Conservation (phyloP, 2,888 invertebrate genomes). For the Penaeus monodon region DNA sequence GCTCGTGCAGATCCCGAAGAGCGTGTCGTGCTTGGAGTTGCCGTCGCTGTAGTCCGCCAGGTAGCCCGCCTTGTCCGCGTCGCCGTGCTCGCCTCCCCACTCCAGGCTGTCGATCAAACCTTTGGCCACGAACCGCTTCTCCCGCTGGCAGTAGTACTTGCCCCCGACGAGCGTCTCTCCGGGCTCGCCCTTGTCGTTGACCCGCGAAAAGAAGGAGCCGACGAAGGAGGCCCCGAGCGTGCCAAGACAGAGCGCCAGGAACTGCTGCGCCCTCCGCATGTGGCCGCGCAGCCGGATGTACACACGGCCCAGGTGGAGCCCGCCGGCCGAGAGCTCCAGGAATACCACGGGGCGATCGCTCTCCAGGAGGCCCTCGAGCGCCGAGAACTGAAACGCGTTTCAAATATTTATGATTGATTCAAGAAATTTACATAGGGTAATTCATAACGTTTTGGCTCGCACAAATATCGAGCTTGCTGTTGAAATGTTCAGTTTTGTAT, state of each 20-base stretch:
- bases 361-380: conserved; percentile 28
- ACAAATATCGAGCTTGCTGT: too few species aligned
- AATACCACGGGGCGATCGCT: not conserved
- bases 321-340: conserved; percentile 14
- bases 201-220: too few species aligned
- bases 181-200: not conserved
- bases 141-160: conserved; percentile 24
- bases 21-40: conserved; percentile 1
- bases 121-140: conserved; percentile 2
- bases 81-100: conserved; percentile 21
- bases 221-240: conserved; percentile 14
- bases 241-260: conserved; percentile 29
- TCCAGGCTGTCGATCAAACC: conserved; percentile 20
- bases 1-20: conserved; percentile 19
- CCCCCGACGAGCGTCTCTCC: conserved; percentile 29
- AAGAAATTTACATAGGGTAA: too few species aligned
- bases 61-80: conserved; percentile 9
- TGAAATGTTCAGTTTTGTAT: too few species aligned
- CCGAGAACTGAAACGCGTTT: not conserved
- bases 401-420: not conserved
- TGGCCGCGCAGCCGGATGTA: conserved; percentile 17
- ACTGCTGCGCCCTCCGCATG: conserved; percentile 19
- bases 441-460: too few species aligned
- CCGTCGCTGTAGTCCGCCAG: conserved; percentile 2
- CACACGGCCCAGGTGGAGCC: not conserved